Percentiles rank a stretch among this genome's conserved stretches.
Conservation (phyloP, 2,113 vertebrate genomes). For the Grammomys surdaster region DNA sequence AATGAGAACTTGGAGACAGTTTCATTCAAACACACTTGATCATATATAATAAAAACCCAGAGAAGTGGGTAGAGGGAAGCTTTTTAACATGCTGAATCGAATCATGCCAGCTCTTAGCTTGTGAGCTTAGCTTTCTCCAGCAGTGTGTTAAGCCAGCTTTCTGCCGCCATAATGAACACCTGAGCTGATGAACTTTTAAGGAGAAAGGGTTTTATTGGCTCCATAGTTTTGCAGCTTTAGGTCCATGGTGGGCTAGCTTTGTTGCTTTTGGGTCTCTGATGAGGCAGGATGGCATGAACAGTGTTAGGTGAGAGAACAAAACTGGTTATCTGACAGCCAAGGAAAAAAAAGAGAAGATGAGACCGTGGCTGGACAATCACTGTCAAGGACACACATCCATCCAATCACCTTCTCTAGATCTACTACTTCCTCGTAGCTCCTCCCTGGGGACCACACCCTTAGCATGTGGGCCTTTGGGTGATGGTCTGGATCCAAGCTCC, state of each 20-base stretch:
- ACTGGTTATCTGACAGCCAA: background rate
- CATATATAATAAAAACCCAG: constrained; percentile 78
- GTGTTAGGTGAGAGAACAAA: background rate
- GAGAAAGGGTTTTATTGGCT: background rate
- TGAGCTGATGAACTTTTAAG: background rate
- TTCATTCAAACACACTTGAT: constrained; percentile 82
- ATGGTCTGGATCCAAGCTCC: background rate
- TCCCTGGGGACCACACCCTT: background rate
- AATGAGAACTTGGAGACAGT: constrained; percentile 83
- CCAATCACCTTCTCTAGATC: too few species aligned
- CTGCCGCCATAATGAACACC: background rate
- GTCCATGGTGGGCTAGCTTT: background rate
- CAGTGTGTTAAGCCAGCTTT: background rate
- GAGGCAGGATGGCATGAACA: background rate
- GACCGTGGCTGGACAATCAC: too few species aligned
- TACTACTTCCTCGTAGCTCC: background rate
- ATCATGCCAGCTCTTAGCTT: constrained; percentile 12
- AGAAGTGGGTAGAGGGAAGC: constrained; percentile 44
- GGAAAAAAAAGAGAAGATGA: background rate
- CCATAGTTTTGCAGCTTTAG: background rate
- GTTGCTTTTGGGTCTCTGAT: background rate
- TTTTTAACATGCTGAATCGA: constrained; percentile 47
- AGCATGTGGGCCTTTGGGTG: background rate
- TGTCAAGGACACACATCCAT: background rate
- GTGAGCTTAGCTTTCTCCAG: constrained; percentile 20